A percentile compares a stretch with the other conserved stretches of the same genome.
Evolutionary conservation across 2,888 invertebrate genomes (phyloP).

Genomic region (Chloromyia formosa): DNA sequence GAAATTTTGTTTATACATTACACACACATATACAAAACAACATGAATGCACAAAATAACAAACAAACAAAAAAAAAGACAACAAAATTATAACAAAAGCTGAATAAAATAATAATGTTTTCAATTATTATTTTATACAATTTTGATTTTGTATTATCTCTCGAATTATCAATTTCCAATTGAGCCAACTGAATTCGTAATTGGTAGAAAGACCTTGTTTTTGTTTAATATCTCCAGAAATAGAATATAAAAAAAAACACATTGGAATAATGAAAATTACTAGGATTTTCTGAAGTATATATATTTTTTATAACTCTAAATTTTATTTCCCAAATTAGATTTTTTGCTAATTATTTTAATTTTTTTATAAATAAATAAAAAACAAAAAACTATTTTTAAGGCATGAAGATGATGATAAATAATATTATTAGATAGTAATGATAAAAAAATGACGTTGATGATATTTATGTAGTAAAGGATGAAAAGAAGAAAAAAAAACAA

Average conservation of each 20-base stretch:
- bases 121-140: too few relatives aligned
- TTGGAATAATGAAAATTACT: too few relatives aligned
- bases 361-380: not conserved
- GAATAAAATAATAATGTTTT: too few relatives aligned
- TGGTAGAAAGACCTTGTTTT: too few relatives aligned
- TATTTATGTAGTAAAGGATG: slow-evolving; percentile 38
- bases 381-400: slow-evolving; percentile 7
- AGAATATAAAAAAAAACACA: too few relatives aligned
- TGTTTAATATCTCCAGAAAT: too few relatives aligned
- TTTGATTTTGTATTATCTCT: too few relatives aligned
- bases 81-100: not conserved
- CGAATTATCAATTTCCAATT: too few relatives aligned
- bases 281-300: too few relatives aligned
- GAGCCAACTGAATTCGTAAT: too few relatives aligned
- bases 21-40: not conserved
- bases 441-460: slow-evolving; percentile 30
- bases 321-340: not conserved
- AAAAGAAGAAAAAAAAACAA: slow-evolving; percentile 16
- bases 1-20: too few relatives aligned
- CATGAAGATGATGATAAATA: slow-evolving; percentile 37
- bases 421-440: slow-evolving; percentile 37
- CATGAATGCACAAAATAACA: not conserved
- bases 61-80: not conserved
- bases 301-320: too few relatives aligned
- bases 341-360: not conserved